A percentile compares a stretch with the other conserved stretches of the same genome.
Conservation (phyloP, 2,113 vertebrate genomes). For the Pelobates fuscus region DNA sequence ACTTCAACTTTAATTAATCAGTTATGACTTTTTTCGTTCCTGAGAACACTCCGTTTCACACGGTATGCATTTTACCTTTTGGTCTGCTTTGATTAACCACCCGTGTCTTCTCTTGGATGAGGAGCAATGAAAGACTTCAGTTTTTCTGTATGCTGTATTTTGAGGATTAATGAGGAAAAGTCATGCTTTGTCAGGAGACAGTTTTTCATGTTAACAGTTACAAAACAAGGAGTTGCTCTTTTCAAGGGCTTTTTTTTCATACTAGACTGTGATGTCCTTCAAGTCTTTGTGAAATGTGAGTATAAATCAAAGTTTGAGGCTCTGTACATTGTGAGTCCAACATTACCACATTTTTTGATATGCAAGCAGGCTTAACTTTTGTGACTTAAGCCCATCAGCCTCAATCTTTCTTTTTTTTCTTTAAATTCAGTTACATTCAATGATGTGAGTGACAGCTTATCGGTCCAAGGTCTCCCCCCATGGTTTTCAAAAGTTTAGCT, state of each 20-base stretch:
- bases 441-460: slow-evolving; percentile 58
- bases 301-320: slow-evolving; percentile 69
- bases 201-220: slow-evolving; percentile 66
- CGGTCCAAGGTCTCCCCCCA: slow-evolving; percentile 65
- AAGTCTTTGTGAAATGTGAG: slow-evolving; percentile 59
- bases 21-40: slow-evolving; percentile 55
- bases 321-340: slow-evolving; percentile 63
- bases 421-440: too few relatives aligned
- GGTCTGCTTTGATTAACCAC: slow-evolving; percentile 62
- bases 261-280: slow-evolving; percentile 66
- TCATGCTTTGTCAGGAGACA: slow-evolving; percentile 62
- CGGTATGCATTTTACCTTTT: slow-evolving; percentile 54
- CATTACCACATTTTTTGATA: slow-evolving; percentile 72
- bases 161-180: slow-evolving; percentile 63
- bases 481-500: slow-evolving; percentile 70
- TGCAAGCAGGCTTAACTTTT: slow-evolving; percentile 71
- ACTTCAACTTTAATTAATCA: slow-evolving; percentile 47
- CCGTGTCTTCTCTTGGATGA: slow-evolving; percentile 55
- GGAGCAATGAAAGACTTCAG: slow-evolving; percentile 59
- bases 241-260: slow-evolving; percentile 61
- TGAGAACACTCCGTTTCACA: slow-evolving; percentile 51
- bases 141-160: slow-evolving; percentile 60
- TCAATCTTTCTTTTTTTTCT: slow-evolving; percentile 49
- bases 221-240: slow-evolving; percentile 60
- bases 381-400: slow-evolving; percentile 65